Conservation (phyloP, 2,113 vertebrate genomes). For the Sapajus apella region DNA sequence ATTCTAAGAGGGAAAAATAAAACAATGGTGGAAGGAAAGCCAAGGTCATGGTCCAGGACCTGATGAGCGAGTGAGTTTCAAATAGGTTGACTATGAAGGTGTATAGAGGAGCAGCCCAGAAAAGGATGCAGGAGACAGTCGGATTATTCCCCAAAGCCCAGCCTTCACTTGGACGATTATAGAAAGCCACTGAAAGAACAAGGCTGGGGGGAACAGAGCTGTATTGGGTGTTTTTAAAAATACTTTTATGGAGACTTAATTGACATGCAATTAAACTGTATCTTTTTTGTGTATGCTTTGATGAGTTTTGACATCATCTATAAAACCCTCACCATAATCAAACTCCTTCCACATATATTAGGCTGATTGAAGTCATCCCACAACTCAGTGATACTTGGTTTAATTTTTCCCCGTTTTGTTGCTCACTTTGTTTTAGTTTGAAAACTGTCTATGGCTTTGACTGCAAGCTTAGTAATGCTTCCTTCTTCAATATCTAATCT, state of each 20-base stretch:
- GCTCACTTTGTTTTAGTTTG: background rate
- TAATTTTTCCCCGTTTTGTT: background rate
- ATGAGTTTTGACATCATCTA: background rate
- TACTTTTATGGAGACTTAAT: background rate
- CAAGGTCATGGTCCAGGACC: fast-evolving
- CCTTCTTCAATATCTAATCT: background rate
- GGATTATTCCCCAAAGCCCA: fast-evolving
- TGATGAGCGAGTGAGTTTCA: background rate
- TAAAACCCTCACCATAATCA: background rate
- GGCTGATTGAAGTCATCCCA: background rate
- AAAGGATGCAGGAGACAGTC: fast-evolving
- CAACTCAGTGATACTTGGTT: background rate
- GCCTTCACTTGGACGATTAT: fast-evolving
- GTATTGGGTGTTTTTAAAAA: background rate
- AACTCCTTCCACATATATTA: background rate
- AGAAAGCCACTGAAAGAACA: background rate
- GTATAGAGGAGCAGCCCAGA: background rate
- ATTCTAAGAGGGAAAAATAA: background rate
- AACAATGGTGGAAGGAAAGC: background rate
- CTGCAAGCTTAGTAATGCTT: background rate
- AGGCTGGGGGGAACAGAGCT: background rate
- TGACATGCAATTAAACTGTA: background rate
- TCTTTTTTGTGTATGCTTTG: background rate
- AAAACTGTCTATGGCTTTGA: background rate
- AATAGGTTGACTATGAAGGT: fast-evolving